phyloP scores from a whole-genome alignment of 2,797 vertebrate species.

The Remorina albescens region DNA sequence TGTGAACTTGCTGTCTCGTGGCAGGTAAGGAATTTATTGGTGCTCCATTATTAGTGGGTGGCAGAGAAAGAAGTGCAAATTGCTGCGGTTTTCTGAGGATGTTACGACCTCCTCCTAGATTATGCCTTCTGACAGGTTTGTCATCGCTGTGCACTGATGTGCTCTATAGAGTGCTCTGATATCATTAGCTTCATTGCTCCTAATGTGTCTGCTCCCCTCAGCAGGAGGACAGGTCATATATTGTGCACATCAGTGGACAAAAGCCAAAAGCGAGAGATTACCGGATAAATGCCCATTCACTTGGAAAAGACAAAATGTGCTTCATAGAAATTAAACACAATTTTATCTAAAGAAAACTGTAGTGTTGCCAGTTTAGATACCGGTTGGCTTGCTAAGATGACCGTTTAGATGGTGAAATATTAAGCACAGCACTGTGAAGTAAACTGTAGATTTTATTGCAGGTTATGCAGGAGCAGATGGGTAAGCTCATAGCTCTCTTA shows the following conservation, averaged over 20 bases:
- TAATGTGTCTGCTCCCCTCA: conserved; percentile 94
- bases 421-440: conserved; percentile 13
- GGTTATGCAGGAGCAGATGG: conserved; percentile 57
- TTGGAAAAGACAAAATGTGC: conserved; percentile 17
- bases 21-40: conserved; percentile 94
- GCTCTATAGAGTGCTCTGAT: conserved; percentile 95
- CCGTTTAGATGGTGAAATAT: conserved; percentile 32
- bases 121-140: conserved; percentile 95
- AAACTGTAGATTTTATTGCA: conserved; percentile 41
- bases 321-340: conserved; percentile 36
- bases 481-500: conserved; percentile 60
- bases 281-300: conserved; percentile 37
- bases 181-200: conserved; percentile 98
- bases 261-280: conserved; percentile 73
- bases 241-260: conserved; percentile 80
- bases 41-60: conserved; percentile 94
- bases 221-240: conserved; percentile 88
- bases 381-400: conserved; percentile 11
- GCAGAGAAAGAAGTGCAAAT: conserved; percentile 85
- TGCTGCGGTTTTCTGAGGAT: conserved; percentile 92
- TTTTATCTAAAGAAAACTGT: conserved; percentile 21
- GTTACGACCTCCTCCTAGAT: conserved; percentile 93
- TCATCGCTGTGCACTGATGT: conserved; percentile 92
- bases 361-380: conserved; percentile 17
- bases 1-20: conserved; percentile 85